Base-by-base conservation (phyloP, 2,888 invertebrate genomes). In the Isoperla grammatica region DNA sequence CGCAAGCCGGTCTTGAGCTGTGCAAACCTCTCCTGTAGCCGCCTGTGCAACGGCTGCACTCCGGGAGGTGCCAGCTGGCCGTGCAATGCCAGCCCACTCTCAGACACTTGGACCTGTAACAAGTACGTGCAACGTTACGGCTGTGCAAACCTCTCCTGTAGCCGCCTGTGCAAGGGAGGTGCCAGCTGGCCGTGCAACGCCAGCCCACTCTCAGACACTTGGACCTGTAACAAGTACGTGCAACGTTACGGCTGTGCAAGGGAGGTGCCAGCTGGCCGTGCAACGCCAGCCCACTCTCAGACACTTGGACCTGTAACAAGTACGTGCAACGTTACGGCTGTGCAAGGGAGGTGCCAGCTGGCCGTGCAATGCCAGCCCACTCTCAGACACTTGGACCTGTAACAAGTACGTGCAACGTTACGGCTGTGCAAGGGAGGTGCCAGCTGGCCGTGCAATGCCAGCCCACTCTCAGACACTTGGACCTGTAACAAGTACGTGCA, bases 361-460 rank as follows among this genome's bases (percentile, higher is more conserved):
- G 0, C 90, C 93, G 69, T 97, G 96, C 23, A 96, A 73, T 56
- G 86, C 80, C n/a, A 97, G 73, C 0, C 92, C 95, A 20, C 88
- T 88, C 65, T 94, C 92, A 5, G 96, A 79, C 37, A 81, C 71
- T 37, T 72, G 71, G 40, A 77, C 70, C 74, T 76, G 66, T 2
- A 64, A 64, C 17, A n/a, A n/a, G n/a, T n/a, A n/a, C n/a, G n/a
- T n/a, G n/a, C n/a, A n/a, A n/a, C n/a, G n/a, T n/a, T n/a, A n/a
- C 95, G 85, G 68, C 90, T 87, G 70, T 97, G 96, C 66, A 97
- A 74, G 0, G 95, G 95, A 0, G 95, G 92, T 1, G 93, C 94
- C 60, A 95, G 77, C 62, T 87, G 81, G 0, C 90, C 93, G 69
- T 97, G 96, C 23, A 96, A 73, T 56, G 86, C 80, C n/a, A 97